These are phyloP conservation scores for Erebia epiphron DNA, from an alignment of 2,888 invertebrate species.

Conservation along the genomic window DNA sequence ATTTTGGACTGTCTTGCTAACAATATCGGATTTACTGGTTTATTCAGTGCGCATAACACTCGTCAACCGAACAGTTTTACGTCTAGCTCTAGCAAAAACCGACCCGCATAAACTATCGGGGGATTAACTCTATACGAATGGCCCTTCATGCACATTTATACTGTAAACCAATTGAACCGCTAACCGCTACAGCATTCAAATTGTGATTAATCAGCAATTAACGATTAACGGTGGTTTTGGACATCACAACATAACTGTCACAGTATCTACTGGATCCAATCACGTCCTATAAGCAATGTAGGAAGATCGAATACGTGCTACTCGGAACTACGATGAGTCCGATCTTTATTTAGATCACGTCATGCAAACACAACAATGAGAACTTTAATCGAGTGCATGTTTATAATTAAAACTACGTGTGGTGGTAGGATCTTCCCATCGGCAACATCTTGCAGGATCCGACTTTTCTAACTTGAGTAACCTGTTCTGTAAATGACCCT, in stretches of 20 bases:
- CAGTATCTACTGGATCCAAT: neutral
- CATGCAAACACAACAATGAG: neutral
- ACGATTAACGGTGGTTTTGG: conserved; percentile 6
- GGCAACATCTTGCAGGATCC: no score
- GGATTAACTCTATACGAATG: no score
- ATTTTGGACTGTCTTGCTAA: no score
- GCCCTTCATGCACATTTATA: neutral
- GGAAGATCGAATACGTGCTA: conserved; percentile 10
- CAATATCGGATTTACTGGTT: no score
- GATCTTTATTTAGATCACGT: conserved; percentile 4
- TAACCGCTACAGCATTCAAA: conserved; percentile 2
- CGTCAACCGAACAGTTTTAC: no score
- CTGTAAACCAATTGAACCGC: neutral
- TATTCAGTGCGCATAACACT: no score
- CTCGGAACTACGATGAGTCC: conserved; percentile 7
- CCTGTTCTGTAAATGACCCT: no score
- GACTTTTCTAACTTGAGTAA: no score
- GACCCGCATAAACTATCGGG: no score
- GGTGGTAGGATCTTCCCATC: no score
- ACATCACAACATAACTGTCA: conserved; percentile 7
- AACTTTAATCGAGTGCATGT: neutral
- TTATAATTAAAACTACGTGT: neutral
- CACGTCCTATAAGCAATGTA: conserved; percentile 8
- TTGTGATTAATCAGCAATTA: conserved; percentile 16
- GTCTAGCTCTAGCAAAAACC: no score